These are phyloP conservation scores for Apodemia mormo DNA, from an alignment of 2,888 invertebrate species.

Conservation along the genomic window DNA sequence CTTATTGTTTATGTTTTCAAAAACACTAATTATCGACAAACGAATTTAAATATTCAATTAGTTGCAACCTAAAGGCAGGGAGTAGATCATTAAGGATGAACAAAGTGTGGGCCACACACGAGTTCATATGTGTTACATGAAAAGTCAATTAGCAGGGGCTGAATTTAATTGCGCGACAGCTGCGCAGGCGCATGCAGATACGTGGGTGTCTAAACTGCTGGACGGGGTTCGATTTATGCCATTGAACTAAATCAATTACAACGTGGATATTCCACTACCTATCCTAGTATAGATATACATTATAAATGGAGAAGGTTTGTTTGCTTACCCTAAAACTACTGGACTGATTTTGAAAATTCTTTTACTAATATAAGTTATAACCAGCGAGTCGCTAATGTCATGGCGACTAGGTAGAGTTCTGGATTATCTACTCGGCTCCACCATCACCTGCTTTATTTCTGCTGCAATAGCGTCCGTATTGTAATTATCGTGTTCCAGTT, in stretches of 20 bases:
- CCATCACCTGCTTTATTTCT: no score
- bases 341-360: no score
- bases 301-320: no score
- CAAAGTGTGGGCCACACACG: slow-evolving; percentile 47
- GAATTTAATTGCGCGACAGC: slow-evolving; percentile 69
- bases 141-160: slow-evolving; percentile 77
- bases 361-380: no score
- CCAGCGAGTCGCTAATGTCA: no score
- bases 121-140: slow-evolving; percentile 63
- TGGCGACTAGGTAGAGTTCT: no score
- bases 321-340: no score
- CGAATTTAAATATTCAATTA: slow-evolving; percentile 30
- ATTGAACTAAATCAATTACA: not conserved
- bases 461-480: no score
- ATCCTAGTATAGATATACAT: not conserved
- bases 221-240: slow-evolving; percentile 11
- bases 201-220: slow-evolving; percentile 36
- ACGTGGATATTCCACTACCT: not conserved
- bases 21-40: slow-evolving; percentile 15
- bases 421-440: no score
- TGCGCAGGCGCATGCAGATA: slow-evolving; percentile 56
- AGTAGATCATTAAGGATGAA: slow-evolving; percentile 48
- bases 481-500: no score
- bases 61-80: slow-evolving; percentile 35
- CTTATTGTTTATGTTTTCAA: not conserved